A percentile compares a stretch with the other conserved stretches of the same genome.
phyloP scores from a whole-genome alignment of 2,888 invertebrate genomes.

The Globia sparganii region DNA sequence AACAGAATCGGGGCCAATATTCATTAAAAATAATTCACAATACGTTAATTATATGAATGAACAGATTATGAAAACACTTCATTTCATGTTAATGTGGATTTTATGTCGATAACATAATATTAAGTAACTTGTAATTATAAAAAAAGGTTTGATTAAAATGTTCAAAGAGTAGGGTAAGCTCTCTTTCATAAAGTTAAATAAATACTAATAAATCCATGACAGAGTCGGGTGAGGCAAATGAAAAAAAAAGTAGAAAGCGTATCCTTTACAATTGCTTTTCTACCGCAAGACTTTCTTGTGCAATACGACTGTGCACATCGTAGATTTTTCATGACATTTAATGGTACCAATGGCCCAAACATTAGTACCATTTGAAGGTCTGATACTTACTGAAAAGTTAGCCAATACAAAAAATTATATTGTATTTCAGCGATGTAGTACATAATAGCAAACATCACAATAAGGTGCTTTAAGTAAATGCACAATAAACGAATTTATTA shows the following conservation, averaged over 20 bases:
- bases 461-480: slow-evolving; percentile 76
- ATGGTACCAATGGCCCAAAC: neutral
- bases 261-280: slow-evolving; percentile 42
- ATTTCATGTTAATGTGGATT: neutral
- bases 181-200: slow-evolving; percentile 2
- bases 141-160: neutral
- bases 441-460: slow-evolving; percentile 58
- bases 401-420: neutral
- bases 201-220: slow-evolving; percentile 21
- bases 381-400: neutral
- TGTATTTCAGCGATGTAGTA: slow-evolving; percentile 40
- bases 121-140: neutral
- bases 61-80: too few species aligned
- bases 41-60: too few species aligned
- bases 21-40: too few species aligned
- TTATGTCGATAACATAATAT: neutral
- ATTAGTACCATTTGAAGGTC: neutral
- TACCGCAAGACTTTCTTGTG: neutral
- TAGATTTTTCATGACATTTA: neutral
- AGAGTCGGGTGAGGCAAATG: neutral
- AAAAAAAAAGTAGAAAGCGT: slow-evolving; percentile 35
- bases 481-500: slow-evolving; percentile 87
- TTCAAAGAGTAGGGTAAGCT: slow-evolving; percentile 10
- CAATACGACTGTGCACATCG: slow-evolving; percentile 6
- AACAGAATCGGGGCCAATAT: too few species aligned